Base-by-base conservation (phyloP, 1,140 invertebrate genomes). In the Drosophila sproati region DNA sequence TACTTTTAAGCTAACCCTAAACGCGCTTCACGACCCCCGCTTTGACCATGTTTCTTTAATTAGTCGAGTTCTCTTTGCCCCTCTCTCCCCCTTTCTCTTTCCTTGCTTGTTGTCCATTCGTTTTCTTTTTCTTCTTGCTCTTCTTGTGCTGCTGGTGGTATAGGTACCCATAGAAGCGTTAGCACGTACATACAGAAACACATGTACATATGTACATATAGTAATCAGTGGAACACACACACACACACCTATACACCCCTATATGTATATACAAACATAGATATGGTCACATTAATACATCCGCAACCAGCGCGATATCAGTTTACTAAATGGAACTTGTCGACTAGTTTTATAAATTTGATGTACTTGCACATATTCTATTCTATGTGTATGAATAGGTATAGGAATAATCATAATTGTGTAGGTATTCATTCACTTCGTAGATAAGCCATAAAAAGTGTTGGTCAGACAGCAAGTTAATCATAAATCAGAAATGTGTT, bases 401-500 rank as follows among this genome's bases (percentile, higher is more conserved):
- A 8, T 32, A 51, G 39, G 28, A 29, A 57, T 45, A 79, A 45
- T 34, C 34, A 34, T 60, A 62, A 60, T 76, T 72, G 56, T 80
- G 64, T 78, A 51, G 64, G 74, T 43, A 60, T 77, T 66, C 77
- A 48, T 67, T 77, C 20, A 20, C 20, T 86, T 72, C 20, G 20
- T 67, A 87, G 82, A 87, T 87, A 87, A 87, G 80, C 82, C 83
- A 88, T 87, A 87, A 83, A 87, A 47, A 87, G 76, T 67, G 57
- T 70, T 67, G 82, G 59, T 37, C 63, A 74, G 52, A 43, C 63
- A 74, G 52, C 62, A 60, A 48, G 72, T 87, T 80, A 76, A 87
- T 88, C 82, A 80, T 88, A 87, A 88, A 87, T 88, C 83, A 60
- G 31, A 83, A 80, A 82, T 82, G 83, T 83, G 83, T 83, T 82